Evolutionary conservation across 2,888 invertebrate genomes (phyloP).

Genomic region (Leucoptera coffeella): DNA sequence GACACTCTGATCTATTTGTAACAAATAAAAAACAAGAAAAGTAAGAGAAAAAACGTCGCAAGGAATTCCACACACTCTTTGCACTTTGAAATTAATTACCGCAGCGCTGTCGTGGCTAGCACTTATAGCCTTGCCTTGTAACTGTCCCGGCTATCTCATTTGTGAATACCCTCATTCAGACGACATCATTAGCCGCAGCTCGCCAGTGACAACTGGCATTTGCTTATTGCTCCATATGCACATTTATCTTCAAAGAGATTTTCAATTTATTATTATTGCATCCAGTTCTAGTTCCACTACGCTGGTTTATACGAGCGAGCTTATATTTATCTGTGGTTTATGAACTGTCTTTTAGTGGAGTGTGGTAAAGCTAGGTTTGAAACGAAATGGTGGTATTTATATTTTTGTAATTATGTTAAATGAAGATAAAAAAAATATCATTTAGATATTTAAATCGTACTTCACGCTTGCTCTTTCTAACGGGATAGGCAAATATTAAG

Average conservation of each 20-base stretch:
- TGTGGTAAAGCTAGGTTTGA: not conserved
- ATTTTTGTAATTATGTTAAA: not conserved
- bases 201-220: slow-evolving; percentile 11
- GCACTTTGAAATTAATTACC: not conserved
- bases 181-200: slow-evolving; percentile 19
- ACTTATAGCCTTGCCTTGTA: no score
- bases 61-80: not conserved
- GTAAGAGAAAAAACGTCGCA: not conserved
- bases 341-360: not conserved
- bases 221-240: no score
- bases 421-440: no score
- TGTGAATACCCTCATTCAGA: slow-evolving; percentile 21
- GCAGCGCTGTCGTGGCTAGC: slow-evolving; percentile 11
- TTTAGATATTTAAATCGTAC: no score
- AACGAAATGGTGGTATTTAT: not conserved
- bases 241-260: slow-evolving; percentile 2
- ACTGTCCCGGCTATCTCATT: slow-evolving; percentile 22
- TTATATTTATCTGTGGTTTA: slow-evolving; percentile 1
- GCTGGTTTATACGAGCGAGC: slow-evolving; percentile 1
- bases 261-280: slow-evolving; percentile 2
- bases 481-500: no score
- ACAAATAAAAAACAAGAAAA: not conserved
- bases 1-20: no score
- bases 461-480: no score
- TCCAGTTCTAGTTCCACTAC: slow-evolving; percentile 1